These are phyloP conservation scores for Caracal caracal DNA, from an alignment of 2,113 vertebrate genomes.

Conservation along the genomic window DNA sequence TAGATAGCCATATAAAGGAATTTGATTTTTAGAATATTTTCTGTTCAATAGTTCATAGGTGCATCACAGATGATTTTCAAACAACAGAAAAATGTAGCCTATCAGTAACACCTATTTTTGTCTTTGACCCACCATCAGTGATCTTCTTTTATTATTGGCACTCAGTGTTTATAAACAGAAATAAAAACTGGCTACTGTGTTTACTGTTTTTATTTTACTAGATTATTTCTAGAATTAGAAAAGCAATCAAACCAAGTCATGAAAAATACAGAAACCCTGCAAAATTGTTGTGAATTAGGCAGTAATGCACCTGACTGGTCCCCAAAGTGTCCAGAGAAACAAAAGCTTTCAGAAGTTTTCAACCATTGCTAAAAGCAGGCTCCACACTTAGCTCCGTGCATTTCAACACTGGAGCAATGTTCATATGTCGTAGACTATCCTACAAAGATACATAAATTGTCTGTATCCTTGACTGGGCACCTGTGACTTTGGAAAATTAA, in stretches of 20 bases:
- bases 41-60: neutral
- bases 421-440: neutral
- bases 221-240: slow-evolving; percentile 20
- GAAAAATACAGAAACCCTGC: neutral
- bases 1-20: neutral
- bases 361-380: neutral
- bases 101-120: neutral
- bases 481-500: slow-evolving; percentile 56
- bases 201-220: slow-evolving; percentile 16
- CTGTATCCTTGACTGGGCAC: neutral
- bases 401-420: neutral
- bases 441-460: neutral
- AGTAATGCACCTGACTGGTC: neutral
- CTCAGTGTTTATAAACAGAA: slow-evolving; percentile 7
- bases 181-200: neutral
- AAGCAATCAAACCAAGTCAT: slow-evolving; percentile 24
- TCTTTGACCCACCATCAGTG: neutral
- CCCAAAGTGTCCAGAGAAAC: neutral
- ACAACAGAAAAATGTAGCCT: neutral
- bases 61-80: neutral
- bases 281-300: neutral
- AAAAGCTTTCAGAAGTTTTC: neutral
- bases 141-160: neutral
- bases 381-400: neutral
- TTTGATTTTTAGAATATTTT: slow-evolving; percentile 4